These are phyloP conservation scores for Falco cherrug DNA, from an alignment of 2,797 vertebrate species.

Conservation along the genomic window DNA sequence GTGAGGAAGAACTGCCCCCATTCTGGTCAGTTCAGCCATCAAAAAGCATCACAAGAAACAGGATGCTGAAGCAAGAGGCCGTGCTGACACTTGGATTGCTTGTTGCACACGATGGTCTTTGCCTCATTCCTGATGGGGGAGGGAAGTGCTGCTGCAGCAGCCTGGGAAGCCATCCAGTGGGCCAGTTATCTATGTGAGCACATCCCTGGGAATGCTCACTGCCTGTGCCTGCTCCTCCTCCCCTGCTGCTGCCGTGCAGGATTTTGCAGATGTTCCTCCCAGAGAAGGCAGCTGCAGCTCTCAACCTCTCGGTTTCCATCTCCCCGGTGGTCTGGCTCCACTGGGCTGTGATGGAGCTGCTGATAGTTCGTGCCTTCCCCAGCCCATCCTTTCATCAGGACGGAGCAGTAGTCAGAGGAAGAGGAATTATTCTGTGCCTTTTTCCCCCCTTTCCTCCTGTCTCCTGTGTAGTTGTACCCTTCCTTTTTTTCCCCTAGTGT, in stretches of 20 bases:
- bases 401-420: neutral
- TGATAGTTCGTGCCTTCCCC: slow-evolving; percentile 19
- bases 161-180: slow-evolving; percentile 37
- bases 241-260: neutral
- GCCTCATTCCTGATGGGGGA: neutral
- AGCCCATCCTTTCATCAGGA: neutral
- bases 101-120: neutral
- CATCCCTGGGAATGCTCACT: slow-evolving; percentile 12
- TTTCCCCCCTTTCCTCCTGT: neutral
- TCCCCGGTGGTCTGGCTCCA: slow-evolving; percentile 46
- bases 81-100: neutral
- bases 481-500: neutral
- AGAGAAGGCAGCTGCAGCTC: slow-evolving; percentile 49
- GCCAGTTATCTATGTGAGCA: neutral
- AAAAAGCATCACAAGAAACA: neutral
- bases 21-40: neutral
- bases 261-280: slow-evolving; percentile 58
- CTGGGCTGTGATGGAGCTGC: slow-evolving; percentile 20
- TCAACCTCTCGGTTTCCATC: neutral
- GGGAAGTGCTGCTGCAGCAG: neutral
- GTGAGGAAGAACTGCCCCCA: neutral
- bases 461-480: neutral
- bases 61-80: neutral
- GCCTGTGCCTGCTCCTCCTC: slow-evolving; percentile 45
- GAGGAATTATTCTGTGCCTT: neutral